phyloP scores from a whole-genome alignment of 2,888 invertebrate species.

The Eupithecia tripunctaria region DNA sequence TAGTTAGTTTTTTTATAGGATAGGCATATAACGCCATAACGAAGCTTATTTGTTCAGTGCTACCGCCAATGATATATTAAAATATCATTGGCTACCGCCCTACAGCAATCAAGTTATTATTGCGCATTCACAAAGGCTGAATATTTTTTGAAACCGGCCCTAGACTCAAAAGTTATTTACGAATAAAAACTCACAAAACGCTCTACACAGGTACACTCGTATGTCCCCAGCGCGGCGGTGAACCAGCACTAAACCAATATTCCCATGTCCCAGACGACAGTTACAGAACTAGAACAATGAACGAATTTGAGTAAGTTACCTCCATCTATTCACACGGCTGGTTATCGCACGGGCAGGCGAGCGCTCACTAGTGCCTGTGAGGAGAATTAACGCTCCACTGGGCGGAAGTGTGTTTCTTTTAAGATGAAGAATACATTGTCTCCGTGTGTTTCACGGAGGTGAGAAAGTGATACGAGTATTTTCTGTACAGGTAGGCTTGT shows the following conservation, averaged over 20 bases:
- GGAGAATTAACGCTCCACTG: constrained; percentile 68
- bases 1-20: background rate
- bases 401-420: constrained; percentile 70
- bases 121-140: background rate
- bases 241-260: constrained; percentile 14
- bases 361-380: constrained; percentile 53
- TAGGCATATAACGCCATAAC: background rate
- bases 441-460: constrained; percentile 1
- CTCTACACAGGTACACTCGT: background rate
- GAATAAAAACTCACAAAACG: background rate
- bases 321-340: constrained; percentile 30
- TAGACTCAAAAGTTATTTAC: background rate
- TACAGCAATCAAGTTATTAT: background rate
- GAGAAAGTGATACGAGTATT: background rate
- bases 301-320: constrained; percentile 20
- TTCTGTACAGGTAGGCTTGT: background rate
- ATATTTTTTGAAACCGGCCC: background rate
- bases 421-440: constrained; percentile 56
- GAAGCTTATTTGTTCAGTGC: background rate
- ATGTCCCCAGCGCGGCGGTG: background rate
- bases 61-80: too few species aligned
- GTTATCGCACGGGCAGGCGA: constrained; percentile 44
- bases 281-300: constrained; percentile 15
- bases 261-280: constrained; percentile 7
- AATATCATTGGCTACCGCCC: too few species aligned